phyloP scores from a whole-genome alignment of 2,797 vertebrate genomes.

The Corythornis leucogaster region DNA sequence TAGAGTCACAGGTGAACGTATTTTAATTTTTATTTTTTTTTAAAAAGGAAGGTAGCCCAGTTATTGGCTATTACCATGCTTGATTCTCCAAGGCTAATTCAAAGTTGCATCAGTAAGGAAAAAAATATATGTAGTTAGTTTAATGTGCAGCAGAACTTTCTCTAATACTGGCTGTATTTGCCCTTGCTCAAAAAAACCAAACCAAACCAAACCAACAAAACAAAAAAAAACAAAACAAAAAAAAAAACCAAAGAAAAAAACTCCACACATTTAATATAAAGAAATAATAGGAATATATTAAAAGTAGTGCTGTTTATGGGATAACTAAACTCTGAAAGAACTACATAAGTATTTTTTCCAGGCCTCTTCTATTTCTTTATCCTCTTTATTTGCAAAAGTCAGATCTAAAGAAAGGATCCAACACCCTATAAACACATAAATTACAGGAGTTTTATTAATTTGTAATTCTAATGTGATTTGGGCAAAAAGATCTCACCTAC shows the following conservation, averaged over 20 bases:
- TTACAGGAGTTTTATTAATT: neutral
- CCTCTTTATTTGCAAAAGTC: neutral
- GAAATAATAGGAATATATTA: neutral
- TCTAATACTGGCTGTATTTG: neutral
- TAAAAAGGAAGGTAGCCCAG: neutral
- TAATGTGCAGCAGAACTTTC: neutral
- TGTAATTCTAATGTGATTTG: neutral
- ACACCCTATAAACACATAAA: neutral
- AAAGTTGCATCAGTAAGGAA: neutral
- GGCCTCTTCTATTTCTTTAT: neutral
- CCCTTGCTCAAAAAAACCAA: neutral
- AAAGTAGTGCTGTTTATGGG: neutral
- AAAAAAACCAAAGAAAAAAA: neutral
- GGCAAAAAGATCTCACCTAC: neutral
- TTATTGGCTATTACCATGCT: neutral
- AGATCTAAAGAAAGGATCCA: neutral
- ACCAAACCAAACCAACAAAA: neutral
- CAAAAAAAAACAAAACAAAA: no score
- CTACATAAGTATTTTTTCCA: neutral
- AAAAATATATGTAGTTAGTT: neutral
- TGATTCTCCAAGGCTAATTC: neutral
- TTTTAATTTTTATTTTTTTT: rapidly evolving
- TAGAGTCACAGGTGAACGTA: neutral
- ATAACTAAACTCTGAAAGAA: neutral
- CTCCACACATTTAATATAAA: neutral